Base-by-base conservation (phyloP, 2,888 invertebrate species). In the Platycheirus rosarum region DNA sequence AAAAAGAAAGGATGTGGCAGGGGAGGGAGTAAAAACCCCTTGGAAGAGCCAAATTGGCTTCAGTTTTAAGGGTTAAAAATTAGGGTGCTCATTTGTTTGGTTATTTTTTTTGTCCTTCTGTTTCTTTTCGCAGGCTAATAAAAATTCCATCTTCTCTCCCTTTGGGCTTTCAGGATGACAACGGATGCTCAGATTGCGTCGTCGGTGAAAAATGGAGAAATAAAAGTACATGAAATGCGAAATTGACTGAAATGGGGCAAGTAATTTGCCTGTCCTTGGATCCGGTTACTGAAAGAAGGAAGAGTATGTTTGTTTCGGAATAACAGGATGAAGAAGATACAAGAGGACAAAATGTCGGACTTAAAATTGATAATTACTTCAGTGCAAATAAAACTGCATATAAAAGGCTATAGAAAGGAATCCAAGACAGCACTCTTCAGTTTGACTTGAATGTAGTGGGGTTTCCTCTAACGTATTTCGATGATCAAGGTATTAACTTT, bases 181-280 rank as follows among this genome's bases (percentile, higher is more conserved):
- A 53, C n/a, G n/a, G n/a, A n/a, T 35, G 14, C 29, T 53, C 57
- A 18, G 44, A 63, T 51, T 71, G 18, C 42, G 57, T 60, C 65
- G 65, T 60, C 65, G 65, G 65, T 65, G 13, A 37, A 35, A 32
- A 70, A 80, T 75, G 49, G 70, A 51, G 79, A 75, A 65, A 65
- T 75, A 70, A 75, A 75, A 60, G 55, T 69, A 75, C 55, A 73
- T 66, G 48, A 74, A 57, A 32, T 74, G 74, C 62, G 69, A 75
- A 80, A 80, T 80, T 80, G 69, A 80, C 75, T 70, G 51, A 65
- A 73, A 73, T 68, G 48, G 48, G 29, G 63, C 63, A 46, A 60
- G 53, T 57, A 69, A 80, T 80, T 69, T 51, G 16, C 37, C 49
- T 66, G 46, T 37, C 49, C 44, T 51, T 35, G 4, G n/a, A n/a